Evolutionary conservation across 2,113 vertebrate species (phyloP).

Genomic region (Gobio gobio): DNA sequence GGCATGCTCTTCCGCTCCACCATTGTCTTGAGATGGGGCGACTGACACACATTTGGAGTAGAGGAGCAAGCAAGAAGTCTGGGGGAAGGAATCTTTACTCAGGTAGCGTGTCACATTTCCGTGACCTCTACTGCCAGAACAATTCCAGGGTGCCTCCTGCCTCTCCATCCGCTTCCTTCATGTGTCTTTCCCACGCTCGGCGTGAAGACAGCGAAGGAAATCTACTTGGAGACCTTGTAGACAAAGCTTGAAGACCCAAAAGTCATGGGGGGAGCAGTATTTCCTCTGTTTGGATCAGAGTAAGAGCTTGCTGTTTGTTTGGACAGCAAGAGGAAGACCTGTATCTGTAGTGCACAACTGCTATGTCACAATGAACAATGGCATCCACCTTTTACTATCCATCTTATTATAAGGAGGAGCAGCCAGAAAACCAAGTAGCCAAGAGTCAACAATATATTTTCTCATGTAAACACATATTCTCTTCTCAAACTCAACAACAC

Average conservation of each 20-base stretch:
- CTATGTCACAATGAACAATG: slow-evolving; percentile 65
- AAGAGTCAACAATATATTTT: slow-evolving; percentile 47
- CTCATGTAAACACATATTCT: slow-evolving; percentile 58
- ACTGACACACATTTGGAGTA: slow-evolving; percentile 54
- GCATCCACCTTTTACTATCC: slow-evolving; percentile 66
- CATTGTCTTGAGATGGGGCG: slow-evolving; percentile 65
- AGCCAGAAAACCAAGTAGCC: slow-evolving; percentile 58
- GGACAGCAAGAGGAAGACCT: slow-evolving; percentile 63
- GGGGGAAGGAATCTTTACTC: slow-evolving; percentile 72
- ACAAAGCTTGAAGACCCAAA: slow-evolving; percentile 69
- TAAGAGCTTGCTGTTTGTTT: slow-evolving; percentile 68
- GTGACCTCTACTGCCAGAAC: slow-evolving; percentile 79
- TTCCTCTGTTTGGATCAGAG: slow-evolving; percentile 76
- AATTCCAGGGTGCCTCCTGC: slow-evolving; percentile 78
- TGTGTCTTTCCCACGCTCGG: slow-evolving; percentile 80
- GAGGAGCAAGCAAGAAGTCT: slow-evolving; percentile 59
- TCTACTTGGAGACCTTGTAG: slow-evolving; percentile 72
- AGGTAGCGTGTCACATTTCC: slow-evolving; percentile 79
- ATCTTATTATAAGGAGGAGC: slow-evolving; percentile 56
- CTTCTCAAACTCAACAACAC: slow-evolving; percentile 55
- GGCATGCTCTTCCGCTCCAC: slow-evolving; percentile 57
- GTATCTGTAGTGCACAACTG: slow-evolving; percentile 59
- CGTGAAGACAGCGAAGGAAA: slow-evolving; percentile 77
- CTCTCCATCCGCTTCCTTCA: slow-evolving; percentile 76
- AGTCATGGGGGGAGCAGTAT: slow-evolving; percentile 48